These are phyloP conservation scores for Lepidurus packardi DNA, from an alignment of 1,140 invertebrate genomes.

Conservation along the genomic window DNA sequence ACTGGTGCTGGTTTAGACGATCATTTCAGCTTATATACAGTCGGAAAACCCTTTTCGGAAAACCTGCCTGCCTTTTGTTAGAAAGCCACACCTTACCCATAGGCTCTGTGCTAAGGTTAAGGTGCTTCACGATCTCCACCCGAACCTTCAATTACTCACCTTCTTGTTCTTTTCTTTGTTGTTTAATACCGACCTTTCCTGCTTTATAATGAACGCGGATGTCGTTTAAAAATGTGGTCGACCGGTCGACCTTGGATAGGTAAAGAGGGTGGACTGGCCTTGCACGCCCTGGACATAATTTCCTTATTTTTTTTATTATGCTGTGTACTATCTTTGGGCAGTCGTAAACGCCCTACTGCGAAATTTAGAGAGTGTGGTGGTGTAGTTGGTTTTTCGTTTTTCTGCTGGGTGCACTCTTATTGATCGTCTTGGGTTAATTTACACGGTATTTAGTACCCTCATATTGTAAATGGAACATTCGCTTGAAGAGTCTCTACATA, in stretches of 20 bases:
- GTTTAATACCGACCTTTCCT: background rate
- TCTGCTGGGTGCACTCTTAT: no score
- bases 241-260: background rate
- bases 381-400: no score
- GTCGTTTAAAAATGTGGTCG: background rate
- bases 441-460: no score
- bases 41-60: background rate
- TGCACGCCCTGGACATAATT: background rate
- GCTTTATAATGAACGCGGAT: background rate
- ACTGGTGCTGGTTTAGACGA: background rate
- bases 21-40: background rate
- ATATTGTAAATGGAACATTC: no score
- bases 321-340: background rate
- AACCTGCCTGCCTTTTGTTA: background rate
- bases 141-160: background rate
- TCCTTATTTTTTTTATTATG: constrained; percentile 15
- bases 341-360: no score
- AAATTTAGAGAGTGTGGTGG: no score
- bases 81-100: constrained; percentile 13
- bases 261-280: background rate
- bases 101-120: constrained; percentile 10
- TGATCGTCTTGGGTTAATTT: no score
- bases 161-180: background rate
- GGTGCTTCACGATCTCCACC: background rate
- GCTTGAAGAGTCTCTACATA: no score